Conservation (phyloP, 2,113 vertebrate genomes). For the Triplophysa dalaica region DNA sequence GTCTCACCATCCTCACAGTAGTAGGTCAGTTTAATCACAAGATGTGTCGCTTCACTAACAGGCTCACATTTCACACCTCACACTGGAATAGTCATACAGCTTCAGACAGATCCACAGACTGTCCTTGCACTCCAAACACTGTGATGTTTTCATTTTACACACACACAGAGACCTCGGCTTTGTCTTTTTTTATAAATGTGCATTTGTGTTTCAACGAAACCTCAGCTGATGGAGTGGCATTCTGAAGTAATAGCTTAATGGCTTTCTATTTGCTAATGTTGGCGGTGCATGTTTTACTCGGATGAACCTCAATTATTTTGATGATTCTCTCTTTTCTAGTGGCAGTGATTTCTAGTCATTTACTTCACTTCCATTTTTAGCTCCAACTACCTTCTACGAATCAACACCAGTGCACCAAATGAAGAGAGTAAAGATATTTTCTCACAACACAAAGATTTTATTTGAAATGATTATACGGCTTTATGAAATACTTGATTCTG, state of each 20-base stretch:
- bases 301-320: slow-evolving; percentile 9
- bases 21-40: slow-evolving; percentile 41
- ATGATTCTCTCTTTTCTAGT: background rate
- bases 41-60: background rate
- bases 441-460: too few relatives aligned
- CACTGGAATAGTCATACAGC: slow-evolving; percentile 8
- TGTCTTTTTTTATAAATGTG: slow-evolving; percentile 12
- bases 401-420: too few relatives aligned
- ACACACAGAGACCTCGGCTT: background rate
- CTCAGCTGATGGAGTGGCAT: background rate
- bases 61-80: slow-evolving; percentile 18
- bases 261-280: background rate
- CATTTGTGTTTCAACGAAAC: background rate
- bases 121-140: background rate
- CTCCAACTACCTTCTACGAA: background rate
- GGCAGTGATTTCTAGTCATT: slow-evolving; percentile 11
- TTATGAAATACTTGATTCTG: too few relatives aligned
- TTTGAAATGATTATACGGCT: too few relatives aligned
- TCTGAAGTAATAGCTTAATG: slow-evolving; percentile 16
- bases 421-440: too few relatives aligned
- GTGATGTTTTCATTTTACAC: background rate
- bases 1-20: slow-evolving; percentile 23
- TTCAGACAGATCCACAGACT: slow-evolving; percentile 13
- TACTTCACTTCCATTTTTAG: slow-evolving; percentile 6
- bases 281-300: background rate